A percentile compares a stretch with the other conserved stretches of the same genome.
phyloP scores from a whole-genome alignment of 2,888 invertebrate species.

The Kuschelorhynchus macadamiae region DNA sequence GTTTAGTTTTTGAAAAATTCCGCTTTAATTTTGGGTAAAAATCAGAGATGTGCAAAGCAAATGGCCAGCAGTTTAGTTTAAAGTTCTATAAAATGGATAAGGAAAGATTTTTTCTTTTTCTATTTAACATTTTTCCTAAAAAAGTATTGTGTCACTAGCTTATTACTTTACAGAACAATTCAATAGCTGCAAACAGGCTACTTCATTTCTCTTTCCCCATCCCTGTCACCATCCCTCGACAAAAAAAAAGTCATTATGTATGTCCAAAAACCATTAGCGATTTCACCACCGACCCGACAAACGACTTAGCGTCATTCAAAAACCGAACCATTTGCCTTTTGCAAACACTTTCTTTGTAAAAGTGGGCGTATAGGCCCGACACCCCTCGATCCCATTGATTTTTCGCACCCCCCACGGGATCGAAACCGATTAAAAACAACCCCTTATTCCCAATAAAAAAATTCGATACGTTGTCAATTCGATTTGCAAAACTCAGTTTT shows the following conservation, averaged over 20 bases:
- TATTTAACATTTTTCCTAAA: no score
- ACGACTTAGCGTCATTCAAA: conserved; percentile 17
- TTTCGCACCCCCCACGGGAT: conserved; percentile 63
- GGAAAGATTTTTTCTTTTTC: no score
- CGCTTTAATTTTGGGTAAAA: no score
- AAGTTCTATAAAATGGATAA: no score
- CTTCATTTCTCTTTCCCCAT: no score
- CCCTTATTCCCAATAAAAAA: conserved; percentile 63
- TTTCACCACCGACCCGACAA: conserved; percentile 6
- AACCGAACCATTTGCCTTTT: conserved; percentile 33
- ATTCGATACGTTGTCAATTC: conserved; percentile 69
- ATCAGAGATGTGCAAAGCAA: no score
- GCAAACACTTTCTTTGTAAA: conserved; percentile 40
- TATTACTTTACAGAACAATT: no score
- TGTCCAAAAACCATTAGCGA: conserved; percentile 25
- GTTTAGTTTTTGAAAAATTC: no score
- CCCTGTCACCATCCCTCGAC: background rate
- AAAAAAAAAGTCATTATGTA: background rate
- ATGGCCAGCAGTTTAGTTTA: no score
- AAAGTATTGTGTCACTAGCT: no score
- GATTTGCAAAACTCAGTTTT: conserved; percentile 67
- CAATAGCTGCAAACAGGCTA: no score
- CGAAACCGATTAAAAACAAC: conserved; percentile 68
- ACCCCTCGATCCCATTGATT: conserved; percentile 67
- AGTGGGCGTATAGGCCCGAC: conserved; percentile 66